Percentiles rank a stretch among this genome's conserved stretches.
phyloP scores from a whole-genome alignment of 2,888 invertebrate species.

The Hedychridium roseum region DNA sequence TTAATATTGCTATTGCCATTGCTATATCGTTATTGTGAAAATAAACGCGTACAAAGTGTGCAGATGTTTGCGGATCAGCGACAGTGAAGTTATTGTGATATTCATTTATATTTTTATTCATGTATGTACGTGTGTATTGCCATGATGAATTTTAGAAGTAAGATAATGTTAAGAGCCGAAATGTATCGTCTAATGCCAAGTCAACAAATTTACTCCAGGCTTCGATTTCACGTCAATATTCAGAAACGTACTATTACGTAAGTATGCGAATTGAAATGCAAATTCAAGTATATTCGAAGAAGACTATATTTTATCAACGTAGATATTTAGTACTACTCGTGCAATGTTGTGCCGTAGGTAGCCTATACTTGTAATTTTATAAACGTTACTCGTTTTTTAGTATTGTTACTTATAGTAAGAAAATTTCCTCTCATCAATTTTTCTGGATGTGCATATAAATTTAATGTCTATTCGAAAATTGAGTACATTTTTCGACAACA shows the following conservation, averaged over 20 bases:
- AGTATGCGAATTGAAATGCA: constrained; percentile 10
- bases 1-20: constrained; percentile 22
- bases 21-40: constrained; percentile 25
- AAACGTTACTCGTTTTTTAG: constrained; percentile 13
- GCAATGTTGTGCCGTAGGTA: constrained; percentile 34
- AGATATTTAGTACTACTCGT: constrained; percentile 34
- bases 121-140: constrained; percentile 19
- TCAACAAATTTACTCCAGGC: too few relatives aligned
- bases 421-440: constrained; percentile 16
- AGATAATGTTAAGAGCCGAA: constrained; percentile 14
- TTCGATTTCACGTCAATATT: constrained; percentile 11
- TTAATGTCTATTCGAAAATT: too few relatives aligned
- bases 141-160: constrained; percentile 17
- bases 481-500: too few relatives aligned
- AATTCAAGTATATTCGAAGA: constrained; percentile 20
- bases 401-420: constrained; percentile 8
- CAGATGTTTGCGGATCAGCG: constrained; percentile 15
- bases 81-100: constrained; percentile 43
- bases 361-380: constrained; percentile 27
- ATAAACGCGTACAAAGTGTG: constrained; percentile 24
- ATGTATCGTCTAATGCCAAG: too few relatives aligned
- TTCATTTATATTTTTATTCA: constrained; percentile 41
- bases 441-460: constrained; percentile 24
- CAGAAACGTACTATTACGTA: constrained; percentile 8
- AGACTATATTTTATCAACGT: constrained; percentile 34